phyloP scores from a whole-genome alignment of 2,797 vertebrate species.

The Distichodus sexfasciatus region DNA sequence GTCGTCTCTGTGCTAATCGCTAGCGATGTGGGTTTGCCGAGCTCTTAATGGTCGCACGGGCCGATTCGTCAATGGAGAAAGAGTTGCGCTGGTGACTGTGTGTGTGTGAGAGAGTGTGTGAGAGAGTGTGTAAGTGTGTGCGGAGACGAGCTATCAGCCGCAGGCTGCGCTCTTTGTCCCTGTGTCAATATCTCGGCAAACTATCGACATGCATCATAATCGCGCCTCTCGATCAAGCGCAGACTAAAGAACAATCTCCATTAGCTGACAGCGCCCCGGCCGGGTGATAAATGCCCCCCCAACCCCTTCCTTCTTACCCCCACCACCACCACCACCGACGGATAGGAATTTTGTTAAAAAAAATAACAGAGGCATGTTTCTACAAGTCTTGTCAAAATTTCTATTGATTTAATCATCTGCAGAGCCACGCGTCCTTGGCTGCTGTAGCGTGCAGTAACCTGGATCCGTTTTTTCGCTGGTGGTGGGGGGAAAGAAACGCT shows the following conservation, averaged over 20 bases:
- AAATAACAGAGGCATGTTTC: conserved; percentile 94
- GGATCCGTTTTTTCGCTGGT: conserved; percentile 79
- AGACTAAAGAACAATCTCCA: conserved; percentile 88
- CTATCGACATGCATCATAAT: conserved; percentile 90
- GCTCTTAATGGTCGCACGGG: conserved; percentile 50
- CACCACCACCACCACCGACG: too few relatives aligned
- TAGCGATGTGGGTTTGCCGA: conserved; percentile 52
- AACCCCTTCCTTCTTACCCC: too few relatives aligned
- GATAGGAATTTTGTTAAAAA: conserved; percentile 91
- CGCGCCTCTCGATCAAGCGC: conserved; percentile 82
- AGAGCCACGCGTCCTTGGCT: conserved; percentile 89
- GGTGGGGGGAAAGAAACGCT: conserved; percentile 64
- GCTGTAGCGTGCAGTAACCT: conserved; percentile 80
- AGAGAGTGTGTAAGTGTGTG: conserved; percentile 6
- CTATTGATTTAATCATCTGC: conserved; percentile 98
- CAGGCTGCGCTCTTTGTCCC: conserved; percentile 77
- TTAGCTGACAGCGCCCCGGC: conserved; percentile 86
- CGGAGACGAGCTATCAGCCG: conserved; percentile 65
- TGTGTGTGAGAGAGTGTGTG: conserved; percentile 18
- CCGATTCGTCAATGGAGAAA: conserved; percentile 60
- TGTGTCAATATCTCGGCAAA: conserved; percentile 82
- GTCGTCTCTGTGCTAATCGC: conserved; percentile 52
- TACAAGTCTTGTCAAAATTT: conserved; percentile 96
- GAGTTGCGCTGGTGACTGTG: conserved; percentile 43
- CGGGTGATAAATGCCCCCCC: conserved; percentile 90